phyloP scores from a whole-genome alignment of 1,140 invertebrate species.

The Plutomurus gul region DNA sequence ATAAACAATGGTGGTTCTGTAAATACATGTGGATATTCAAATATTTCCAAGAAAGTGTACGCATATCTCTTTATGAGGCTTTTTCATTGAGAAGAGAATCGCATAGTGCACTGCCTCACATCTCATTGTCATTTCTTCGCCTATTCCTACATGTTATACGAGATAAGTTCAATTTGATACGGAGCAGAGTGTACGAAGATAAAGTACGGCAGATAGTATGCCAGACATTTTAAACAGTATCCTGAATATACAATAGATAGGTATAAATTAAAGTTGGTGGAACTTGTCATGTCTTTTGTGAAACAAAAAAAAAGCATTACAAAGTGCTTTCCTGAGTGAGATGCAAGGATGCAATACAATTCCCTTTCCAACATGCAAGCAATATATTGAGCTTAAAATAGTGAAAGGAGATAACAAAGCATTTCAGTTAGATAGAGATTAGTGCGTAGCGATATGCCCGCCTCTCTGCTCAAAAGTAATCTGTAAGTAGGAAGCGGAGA shows the following conservation, averaged over 20 bases:
- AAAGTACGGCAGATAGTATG: no score
- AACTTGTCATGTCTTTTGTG: neutral
- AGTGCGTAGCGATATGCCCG: constrained; percentile 10
- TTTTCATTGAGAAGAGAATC: neutral
- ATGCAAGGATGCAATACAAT: neutral
- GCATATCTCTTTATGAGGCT: neutral
- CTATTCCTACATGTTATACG: no score
- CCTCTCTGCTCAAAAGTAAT: constrained; percentile 13
- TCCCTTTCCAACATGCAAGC: neutral
- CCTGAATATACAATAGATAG: no score
- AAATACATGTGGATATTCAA: no score
- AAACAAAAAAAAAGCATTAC: neutral
- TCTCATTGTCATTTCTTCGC: neutral
- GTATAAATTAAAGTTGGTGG: neutral
- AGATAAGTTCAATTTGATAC: no score
- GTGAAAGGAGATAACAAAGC: constrained; percentile 34
- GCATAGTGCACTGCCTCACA: constrained; percentile 6
- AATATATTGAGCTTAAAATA: constrained; percentile 31
- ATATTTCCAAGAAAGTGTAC: neutral
- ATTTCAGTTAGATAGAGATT: constrained; percentile 30
- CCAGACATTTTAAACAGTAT: no score
- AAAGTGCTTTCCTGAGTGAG: neutral
- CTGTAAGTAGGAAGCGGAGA: neutral
- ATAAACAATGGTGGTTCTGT: no score
- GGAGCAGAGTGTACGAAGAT: no score